Percentiles rank a stretch among this genome's conserved stretches.
Conservation (phyloP, 2,113 vertebrate genomes). For the Scytalopus superciliaris region DNA sequence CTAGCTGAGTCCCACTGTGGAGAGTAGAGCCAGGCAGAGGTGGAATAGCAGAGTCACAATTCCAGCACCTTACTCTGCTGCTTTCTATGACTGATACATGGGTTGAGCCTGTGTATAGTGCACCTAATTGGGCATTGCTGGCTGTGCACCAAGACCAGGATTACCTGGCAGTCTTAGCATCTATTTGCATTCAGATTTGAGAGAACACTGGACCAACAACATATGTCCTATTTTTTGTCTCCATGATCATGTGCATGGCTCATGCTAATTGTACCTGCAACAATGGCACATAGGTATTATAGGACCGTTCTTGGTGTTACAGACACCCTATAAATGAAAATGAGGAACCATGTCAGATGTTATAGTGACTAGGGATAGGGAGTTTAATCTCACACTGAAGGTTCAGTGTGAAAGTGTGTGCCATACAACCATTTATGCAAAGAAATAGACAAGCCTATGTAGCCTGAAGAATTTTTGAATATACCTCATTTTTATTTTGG, state of each 20-base stretch:
- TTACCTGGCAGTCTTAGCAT: not conserved
- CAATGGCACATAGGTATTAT: not conserved
- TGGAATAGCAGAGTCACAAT: not conserved
- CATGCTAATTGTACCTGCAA: not conserved
- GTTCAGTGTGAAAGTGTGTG: not conserved
- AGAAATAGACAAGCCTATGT: not conserved
- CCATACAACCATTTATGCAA: not conserved
- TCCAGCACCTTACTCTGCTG: not conserved
- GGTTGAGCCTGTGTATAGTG: not conserved
- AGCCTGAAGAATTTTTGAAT: not conserved
- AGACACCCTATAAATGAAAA: not conserved
- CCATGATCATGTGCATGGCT: not conserved
- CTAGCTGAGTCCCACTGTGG: accelerated
- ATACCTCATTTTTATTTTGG: not conserved
- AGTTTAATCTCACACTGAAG: not conserved
- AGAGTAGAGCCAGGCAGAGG: not conserved
- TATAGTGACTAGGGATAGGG: not conserved
- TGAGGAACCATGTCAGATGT: accelerated
- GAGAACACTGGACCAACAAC: not conserved
- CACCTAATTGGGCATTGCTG: not conserved
- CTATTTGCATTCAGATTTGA: not conserved
- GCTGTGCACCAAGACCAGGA: not conserved
- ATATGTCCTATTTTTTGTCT: not conserved
- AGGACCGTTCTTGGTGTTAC: not conserved
- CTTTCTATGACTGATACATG: accelerated